phyloP scores from a whole-genome alignment of 2,113 vertebrate species.

The Brachypteracias leptosomus region DNA sequence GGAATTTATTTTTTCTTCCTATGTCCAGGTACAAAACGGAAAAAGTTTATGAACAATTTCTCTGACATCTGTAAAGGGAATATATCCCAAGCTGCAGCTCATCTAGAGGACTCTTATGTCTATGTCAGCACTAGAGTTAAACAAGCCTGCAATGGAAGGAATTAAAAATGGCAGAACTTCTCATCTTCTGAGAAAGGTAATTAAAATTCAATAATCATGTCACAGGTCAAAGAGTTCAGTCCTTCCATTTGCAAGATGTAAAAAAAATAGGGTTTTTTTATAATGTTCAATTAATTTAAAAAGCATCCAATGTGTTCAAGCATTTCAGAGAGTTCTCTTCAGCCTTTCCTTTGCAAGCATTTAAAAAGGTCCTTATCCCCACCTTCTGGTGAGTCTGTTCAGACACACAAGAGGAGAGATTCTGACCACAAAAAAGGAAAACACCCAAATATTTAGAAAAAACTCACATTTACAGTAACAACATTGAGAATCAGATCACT shows the following conservation, averaged over 20 bases:
- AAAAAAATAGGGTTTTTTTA: not conserved
- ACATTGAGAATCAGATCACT: not conserved
- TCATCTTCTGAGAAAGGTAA: not conserved
- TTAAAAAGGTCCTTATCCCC: slow-evolving; percentile 28
- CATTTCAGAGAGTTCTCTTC: not conserved
- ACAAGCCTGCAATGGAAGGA: not conserved
- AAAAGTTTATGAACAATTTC: not conserved
- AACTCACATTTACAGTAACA: not conserved
- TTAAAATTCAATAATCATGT: not conserved
- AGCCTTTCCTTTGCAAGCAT: not conserved
- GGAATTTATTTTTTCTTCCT: not conserved
- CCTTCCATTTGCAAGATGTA: not conserved
- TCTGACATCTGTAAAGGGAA: not conserved
- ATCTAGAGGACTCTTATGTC: not conserved
- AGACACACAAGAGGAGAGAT: not conserved
- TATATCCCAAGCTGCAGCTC: not conserved
- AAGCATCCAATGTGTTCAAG: not conserved
- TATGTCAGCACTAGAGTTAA: not conserved
- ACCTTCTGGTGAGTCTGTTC: slow-evolving; percentile 25
- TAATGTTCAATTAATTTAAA: not conserved
- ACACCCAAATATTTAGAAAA: not conserved
- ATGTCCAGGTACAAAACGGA: not conserved
- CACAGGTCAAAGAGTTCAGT: not conserved
- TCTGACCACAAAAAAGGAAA: not conserved
- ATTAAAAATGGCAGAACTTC: not conserved